Evolutionary conservation across 1,140 invertebrate species (phyloP), one percentile per base, ranked within the genome.

Genomic region (Elysia chlorotica): DNA sequence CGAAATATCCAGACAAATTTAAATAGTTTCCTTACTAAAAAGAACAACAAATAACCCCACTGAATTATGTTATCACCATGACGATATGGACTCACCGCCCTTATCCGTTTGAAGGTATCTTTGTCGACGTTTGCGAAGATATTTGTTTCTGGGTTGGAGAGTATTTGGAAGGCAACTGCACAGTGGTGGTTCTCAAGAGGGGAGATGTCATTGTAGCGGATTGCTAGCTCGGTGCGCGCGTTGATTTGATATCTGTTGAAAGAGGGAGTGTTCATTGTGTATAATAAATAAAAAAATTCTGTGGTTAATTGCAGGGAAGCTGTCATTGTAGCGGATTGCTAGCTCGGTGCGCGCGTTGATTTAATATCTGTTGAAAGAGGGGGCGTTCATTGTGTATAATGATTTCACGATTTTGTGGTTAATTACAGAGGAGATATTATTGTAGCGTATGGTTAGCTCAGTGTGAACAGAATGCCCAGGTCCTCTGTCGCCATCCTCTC

Each of bases 121-220:
- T 93, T 94, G 36, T 93, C 93, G 35, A 95, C 87, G 73, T 95
- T 95, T 82, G 93, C 93, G 23, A 94, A 89, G 65, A 95, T 95
- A 76, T 95, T 95, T n/a, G 93, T n/a, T 83, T 95, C 93, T 65
- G 93, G 90, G 73, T 87, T 87, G 31, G 93, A 92, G 48, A 95
- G 88, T 53, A 95, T 91, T 36, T 93, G 91, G 87, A 95, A 95
- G 17, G 94, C 92, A 57, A 95, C 93, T 35, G 93, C 94, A 84
- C 94, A 95, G 81, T 96, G 94, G 85, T 96, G 94, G 87, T 95
- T 96, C 84, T 96, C 94, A 78, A 96, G 87, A 0, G 94, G 94
- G 56, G 94, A 95, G 76, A 95, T 94, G 87, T 96, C 94, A 86
- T 95, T 95, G 87, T 95, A 96, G 74, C 93, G 90, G 63, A 95